Evolutionary conservation across 2,113 vertebrate species (phyloP), one percentile per base, ranked within the genome.

Genomic region (Sapayoa aenigma): DNA sequence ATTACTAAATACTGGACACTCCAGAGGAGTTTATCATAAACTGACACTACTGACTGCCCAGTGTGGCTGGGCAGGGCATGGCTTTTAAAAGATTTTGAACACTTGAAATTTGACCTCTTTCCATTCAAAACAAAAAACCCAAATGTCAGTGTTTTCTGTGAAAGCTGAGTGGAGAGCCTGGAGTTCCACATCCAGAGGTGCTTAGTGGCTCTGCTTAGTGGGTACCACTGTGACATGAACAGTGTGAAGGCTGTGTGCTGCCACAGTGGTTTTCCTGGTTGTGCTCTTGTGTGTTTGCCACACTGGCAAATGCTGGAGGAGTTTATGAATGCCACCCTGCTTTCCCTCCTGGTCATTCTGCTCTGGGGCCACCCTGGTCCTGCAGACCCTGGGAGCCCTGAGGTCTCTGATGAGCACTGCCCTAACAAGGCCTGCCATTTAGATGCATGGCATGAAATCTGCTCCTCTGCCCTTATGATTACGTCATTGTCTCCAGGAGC

Each of bases 141-240:
- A 65, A 89, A 83, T 21, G 31, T 41, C 53, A 49, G 2, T n/a
- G 58, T 76, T 80, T 63, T 73, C 41, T 66, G 46, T 56, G 63
- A 39, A 50, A 74, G 50, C 58, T 56, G 59, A 86, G 56, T 0
- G 0, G 33, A 73, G n/a, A 89, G 37, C 31, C 20, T 47, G n/a
- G 41, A 41, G 14, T 37, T 72, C 58, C 53, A 24, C 31, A 63
- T 9, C 12, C 27, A 8, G 25, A 9, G 30, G 2, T 78, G 33
- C 35, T 7, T 11, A 16, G 31, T 1, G 14, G 1, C n/a, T n/a
- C n/a, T n/a, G 37, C 84, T 66, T 47, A 2, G 1, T 47, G 44
- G 15, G 14, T 49, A 27, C 21, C 0, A 7, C 52, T 52, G 31
- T 2, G 6, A 44, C 6, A 12, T 44, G 27, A 50, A 56, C 0